Base-by-base conservation (phyloP, 2,113 vertebrate genomes). In the Albula glossodonta region DNA sequence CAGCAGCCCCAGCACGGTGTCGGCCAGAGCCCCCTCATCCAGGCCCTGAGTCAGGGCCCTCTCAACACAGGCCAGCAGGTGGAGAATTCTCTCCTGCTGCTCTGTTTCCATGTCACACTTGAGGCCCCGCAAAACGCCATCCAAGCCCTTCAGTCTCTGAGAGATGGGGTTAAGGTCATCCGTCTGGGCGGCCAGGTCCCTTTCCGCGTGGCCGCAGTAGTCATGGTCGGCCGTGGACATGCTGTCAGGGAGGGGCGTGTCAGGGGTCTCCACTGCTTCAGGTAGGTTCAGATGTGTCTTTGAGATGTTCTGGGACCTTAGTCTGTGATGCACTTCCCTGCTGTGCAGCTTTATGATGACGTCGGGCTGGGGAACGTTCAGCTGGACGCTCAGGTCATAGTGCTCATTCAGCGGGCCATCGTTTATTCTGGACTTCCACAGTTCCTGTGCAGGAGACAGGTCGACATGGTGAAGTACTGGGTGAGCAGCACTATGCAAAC, bases 381-480 rank as follows among this genome's bases (percentile, higher is more conserved):
- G 86, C 86, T 93, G 94, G 56, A 82, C 48, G 22, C 84, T 89
- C 17, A 96, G 90, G 84, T 85, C 90, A 88, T 97, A 96, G 79
- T 78, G 91, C 80, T 83, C 86, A 82, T 95, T 89, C 83, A 96
- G 88, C 17, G 89, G 93, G 15, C 82, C 88, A 87, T 94, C 95
- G 78, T 93, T 91, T 56, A 96, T 92, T 63, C 93, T 92, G 0
- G 93, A 93, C 91, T 96, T 97, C 96, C 96, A 97, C 48, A 95
- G 80, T 49, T 94, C 95, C 96, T 97, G 53, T 12, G 5, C 31
- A 41, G 83, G 22, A 83, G 51, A 11, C 3, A 41, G 56, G 11
- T 3, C 12, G 2, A 60, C 1, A 60, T 12, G 9, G 12, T 60
- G 56, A 66, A 66, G 22, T 66, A 19, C 60, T 60, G 56, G 19